These are phyloP conservation scores for Styela plicata DNA, from an alignment of 23 tunicate genomes.

Conservation along the genomic window DNA sequence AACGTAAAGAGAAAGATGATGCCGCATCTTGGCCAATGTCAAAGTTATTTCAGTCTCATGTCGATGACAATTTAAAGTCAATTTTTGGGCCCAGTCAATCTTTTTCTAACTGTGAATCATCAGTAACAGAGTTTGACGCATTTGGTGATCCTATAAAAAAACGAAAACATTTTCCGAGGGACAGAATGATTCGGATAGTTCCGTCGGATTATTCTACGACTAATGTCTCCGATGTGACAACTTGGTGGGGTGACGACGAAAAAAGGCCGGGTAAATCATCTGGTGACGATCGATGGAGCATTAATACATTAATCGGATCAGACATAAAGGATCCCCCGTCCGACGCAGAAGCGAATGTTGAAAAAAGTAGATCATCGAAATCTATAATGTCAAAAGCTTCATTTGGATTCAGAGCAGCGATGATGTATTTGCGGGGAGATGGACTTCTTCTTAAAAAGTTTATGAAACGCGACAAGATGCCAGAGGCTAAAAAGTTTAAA, in stretches of 20 bases:
- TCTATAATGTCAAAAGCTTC: slow-evolving; percentile 3
- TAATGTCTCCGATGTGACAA: slow-evolving; percentile 46
- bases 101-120: slow-evolving; percentile 12
- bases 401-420: slow-evolving; percentile 29
- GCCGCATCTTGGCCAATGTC: background rate
- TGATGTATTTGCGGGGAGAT: slow-evolving; percentile 80
- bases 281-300: slow-evolving; percentile 25
- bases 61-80: background rate
- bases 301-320: background rate
- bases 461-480: background rate
- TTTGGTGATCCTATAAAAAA: slow-evolving; percentile 4
- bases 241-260: slow-evolving; percentile 57
- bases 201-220: slow-evolving; percentile 61
- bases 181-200: slow-evolving; percentile 29
- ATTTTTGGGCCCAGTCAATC: slow-evolving; percentile 36
- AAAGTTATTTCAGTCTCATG: background rate
- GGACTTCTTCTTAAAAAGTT: slow-evolving; percentile 39
- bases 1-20: background rate
- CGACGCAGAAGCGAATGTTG: background rate
- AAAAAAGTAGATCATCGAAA: background rate
- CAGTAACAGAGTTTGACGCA: slow-evolving; percentile 20
- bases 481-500: background rate
- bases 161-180: slow-evolving; percentile 27
- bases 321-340: background rate
- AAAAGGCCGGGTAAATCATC: slow-evolving; percentile 20